Percentiles rank a stretch among this genome's conserved stretches.
Conservation (phyloP, 2,797 vertebrate genomes). For the Notolepis coatsorum region DNA sequence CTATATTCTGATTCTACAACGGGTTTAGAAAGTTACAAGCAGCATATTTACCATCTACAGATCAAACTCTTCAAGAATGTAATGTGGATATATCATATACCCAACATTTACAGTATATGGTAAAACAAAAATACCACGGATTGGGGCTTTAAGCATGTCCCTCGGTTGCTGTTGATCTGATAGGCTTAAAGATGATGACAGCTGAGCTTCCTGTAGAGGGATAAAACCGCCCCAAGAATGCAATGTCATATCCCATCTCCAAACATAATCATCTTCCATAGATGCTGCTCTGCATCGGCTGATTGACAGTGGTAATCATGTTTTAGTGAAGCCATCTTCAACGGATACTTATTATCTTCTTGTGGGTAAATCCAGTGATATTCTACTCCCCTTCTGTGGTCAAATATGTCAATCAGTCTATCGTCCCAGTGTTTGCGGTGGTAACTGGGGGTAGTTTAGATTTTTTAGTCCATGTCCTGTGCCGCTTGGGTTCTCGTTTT, state of each 20-base stretch:
- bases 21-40: too few species aligned
- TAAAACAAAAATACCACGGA: too few species aligned
- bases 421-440: too few species aligned
- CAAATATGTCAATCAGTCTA: neutral
- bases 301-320: neutral
- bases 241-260: slow-evolving; percentile 5
- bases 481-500: too few species aligned
- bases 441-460: too few species aligned
- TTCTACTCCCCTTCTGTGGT: neutral
- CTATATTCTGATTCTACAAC: too few species aligned
- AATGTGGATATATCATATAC: too few species aligned
- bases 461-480: too few species aligned
- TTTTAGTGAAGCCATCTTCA: neutral
- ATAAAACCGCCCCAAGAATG: neutral
- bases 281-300: neutral
- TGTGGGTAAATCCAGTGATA: neutral
- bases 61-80: too few species aligned
- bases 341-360: too few species aligned
- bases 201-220: neutral
- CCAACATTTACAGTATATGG: too few species aligned
- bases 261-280: neutral
- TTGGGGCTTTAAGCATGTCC: neutral
- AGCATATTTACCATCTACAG: too few species aligned
- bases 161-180: neutral
- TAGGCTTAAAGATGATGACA: neutral